phyloP scores from a whole-genome alignment of 2,113 vertebrate species.

The Butastur rufipennis region DNA sequence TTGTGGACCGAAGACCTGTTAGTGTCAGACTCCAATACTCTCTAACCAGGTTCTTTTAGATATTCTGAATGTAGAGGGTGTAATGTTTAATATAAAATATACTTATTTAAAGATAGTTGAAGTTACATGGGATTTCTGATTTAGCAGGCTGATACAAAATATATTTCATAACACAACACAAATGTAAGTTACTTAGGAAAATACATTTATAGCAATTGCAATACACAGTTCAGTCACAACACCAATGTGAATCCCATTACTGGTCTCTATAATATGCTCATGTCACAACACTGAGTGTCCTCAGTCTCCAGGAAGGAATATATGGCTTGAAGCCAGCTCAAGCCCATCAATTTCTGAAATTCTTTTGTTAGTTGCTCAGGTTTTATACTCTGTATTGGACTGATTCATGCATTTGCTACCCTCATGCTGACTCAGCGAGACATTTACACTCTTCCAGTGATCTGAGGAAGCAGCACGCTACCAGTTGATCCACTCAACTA shows the following conservation, averaged over 20 bases:
- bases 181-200: not conserved
- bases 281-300: fast-evolving
- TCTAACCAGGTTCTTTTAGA: not conserved
- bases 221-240: not conserved
- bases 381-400: not conserved
- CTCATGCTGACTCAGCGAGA: not conserved
- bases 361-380: not conserved
- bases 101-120: not conserved
- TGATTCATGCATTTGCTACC: not conserved
- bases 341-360: not conserved
- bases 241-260: not conserved
- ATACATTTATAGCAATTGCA: not conserved
- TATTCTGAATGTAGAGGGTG: not conserved
- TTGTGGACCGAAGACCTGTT: not conserved
- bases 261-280: not conserved
- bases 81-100: not conserved
- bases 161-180: not conserved
- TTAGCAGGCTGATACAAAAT: not conserved
- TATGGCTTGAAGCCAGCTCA: not conserved
- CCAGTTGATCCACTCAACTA: not conserved
- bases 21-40: not conserved
- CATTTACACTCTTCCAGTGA: not conserved
- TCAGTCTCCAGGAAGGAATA: not conserved
- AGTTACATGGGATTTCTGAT: not conserved
- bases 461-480: not conserved